Evolutionary conservation across 2,888 invertebrate genomes (phyloP), one percentile per base, ranked within the genome.

Genomic region (Balanococcus diminutus): DNA sequence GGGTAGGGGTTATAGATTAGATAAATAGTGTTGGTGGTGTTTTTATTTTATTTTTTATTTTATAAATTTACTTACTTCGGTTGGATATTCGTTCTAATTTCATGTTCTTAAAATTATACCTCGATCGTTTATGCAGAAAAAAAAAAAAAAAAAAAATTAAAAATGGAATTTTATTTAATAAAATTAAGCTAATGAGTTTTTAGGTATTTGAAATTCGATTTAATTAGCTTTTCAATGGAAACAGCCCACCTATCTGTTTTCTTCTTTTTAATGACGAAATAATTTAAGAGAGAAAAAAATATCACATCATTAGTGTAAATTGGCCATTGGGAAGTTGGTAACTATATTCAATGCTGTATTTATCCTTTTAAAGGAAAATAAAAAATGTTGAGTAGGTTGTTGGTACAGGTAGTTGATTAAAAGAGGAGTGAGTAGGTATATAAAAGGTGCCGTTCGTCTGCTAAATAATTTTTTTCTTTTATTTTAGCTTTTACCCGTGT

Each of bases 201-300:
- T 67, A 16, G 2, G 1, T 28, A 16, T 16, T 16, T 28, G 4
- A 31, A 79, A 36, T 19, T 79, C 75, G 36, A 79, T 36, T 79
- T 36, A 36, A 36, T 19, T 79, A 36, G 2, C 16, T 56, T 16
- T 28, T 67, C 14, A 36, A 22, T 3, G 16, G 1, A n/a, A n/a
- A 36, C n/a, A 25, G 25, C 25, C 25, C 9, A 28, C 16, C 28
- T 67, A 67, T 36, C 19, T 36, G 19, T 36, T 75, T 79, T 32
- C 75, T 79, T 36, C 32, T 79, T 32, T 36, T 79, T 79, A 79
- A 79, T 79, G 32, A 79, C n/a, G 19, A 32, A 36, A 79, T 79
- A 79, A 79, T 79, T 32, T 11, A 79, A 79, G 28, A 6, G n/a
- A n/a, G n/a, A 75, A 75, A 75, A 75, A 32, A n/a, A 32, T 16